Percentiles rank a stretch among this genome's conserved stretches.
Evolutionary conservation across 2,888 invertebrate genomes (phyloP).

Genomic region (Chloroclysta siterata): DNA sequence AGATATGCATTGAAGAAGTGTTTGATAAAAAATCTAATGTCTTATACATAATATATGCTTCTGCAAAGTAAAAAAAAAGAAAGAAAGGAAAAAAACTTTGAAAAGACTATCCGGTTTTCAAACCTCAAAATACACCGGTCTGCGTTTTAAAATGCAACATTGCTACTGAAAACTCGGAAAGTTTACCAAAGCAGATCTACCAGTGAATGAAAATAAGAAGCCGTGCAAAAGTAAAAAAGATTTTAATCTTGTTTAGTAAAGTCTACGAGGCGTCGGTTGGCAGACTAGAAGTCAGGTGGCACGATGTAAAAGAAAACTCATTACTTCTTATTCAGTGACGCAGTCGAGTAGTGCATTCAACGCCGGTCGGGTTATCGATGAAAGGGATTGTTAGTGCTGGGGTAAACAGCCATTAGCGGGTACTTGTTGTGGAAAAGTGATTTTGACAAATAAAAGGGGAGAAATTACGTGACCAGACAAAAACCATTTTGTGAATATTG

Average conservation of each 20-base stretch:
- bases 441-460: slow-evolving; percentile 23
- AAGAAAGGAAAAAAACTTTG: not conserved
- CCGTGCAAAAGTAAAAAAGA: slow-evolving; percentile 61
- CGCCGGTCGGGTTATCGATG: slow-evolving; percentile 54
- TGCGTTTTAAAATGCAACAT: slow-evolving; percentile 35
- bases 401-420: slow-evolving; percentile 36
- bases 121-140: slow-evolving; percentile 15
- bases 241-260: slow-evolving; percentile 79
- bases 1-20: too few species aligned
- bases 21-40: too few species aligned
- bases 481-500: not conserved
- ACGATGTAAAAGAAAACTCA: slow-evolving; percentile 80
- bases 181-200: slow-evolving; percentile 37
- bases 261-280: slow-evolving; percentile 65
- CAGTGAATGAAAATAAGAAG: slow-evolving; percentile 44
- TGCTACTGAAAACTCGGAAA: slow-evolving; percentile 33
- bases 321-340: slow-evolving; percentile 78
- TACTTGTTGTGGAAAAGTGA: slow-evolving; percentile 28
- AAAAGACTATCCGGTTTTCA: slow-evolving; percentile 12
- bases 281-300: slow-evolving; percentile 75
- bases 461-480: slow-evolving; percentile 3
- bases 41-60: too few species aligned
- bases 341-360: slow-evolving; percentile 54
- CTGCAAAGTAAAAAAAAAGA: too few species aligned
- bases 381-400: slow-evolving; percentile 36